Evolutionary conservation across 1,140 invertebrate species (phyloP).

Genomic region (Ceratosolen solmsi): DNA sequence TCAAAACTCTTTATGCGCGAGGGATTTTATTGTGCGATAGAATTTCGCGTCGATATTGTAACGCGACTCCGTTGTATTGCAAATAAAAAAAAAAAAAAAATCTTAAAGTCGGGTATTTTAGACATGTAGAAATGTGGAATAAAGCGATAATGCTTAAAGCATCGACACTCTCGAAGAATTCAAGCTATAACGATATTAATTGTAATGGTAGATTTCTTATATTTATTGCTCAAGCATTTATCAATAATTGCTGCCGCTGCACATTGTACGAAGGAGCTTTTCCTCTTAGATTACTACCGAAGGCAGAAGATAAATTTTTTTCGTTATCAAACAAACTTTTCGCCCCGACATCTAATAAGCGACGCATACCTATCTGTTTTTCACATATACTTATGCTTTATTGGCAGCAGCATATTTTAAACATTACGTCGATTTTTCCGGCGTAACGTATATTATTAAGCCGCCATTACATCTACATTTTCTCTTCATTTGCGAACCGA

Average conservation of each 20-base stretch:
- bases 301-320: not conserved
- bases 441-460: not conserved
- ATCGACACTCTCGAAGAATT: not conserved
- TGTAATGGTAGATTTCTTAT: not conserved
- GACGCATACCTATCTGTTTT: not conserved
- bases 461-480: constrained; percentile 27
- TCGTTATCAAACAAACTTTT: not conserved
- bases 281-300: not conserved
- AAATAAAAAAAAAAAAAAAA: no score
- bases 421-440: constrained; percentile 24
- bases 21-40: no score
- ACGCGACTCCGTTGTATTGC: no score
- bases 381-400: not conserved
- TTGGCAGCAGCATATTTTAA: not conserved
- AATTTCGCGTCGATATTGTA: no score
- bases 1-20: no score
- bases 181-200: not conserved
- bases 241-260: not conserved
- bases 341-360: not conserved
- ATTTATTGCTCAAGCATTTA: not conserved
- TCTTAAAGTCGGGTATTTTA: no score
- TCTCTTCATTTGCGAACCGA: constrained; percentile 34
- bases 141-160: no score
- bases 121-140: no score
- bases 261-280: not conserved